Evolutionary conservation across 2,888 invertebrate species (phyloP), one percentile per base, ranked within the genome.

Genomic region (Odontothrips loti): DNA sequence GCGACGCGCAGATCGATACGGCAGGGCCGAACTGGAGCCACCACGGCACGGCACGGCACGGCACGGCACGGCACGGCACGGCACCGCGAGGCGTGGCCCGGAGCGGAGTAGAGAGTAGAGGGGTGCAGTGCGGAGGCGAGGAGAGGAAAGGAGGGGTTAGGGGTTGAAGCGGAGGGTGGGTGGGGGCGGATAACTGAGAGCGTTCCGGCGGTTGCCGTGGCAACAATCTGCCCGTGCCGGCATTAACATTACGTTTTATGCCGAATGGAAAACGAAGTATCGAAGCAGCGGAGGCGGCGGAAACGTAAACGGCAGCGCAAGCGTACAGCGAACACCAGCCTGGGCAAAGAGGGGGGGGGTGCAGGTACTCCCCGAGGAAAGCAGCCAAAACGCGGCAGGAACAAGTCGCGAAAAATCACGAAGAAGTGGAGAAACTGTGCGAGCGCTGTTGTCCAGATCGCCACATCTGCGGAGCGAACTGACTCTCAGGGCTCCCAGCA

Each of bases 1-100:
- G 80, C 80, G 78, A 47, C 80, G 80, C 80, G 43, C 43, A 27
- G 51, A 51, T 79, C 81, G 80, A 80, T 27, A 23, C 27, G 17
- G 17, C 27, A 43, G 80, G 81, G 75, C 43, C 47, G 2, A 86
- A 85, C 86, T 86, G 85, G 84, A 85, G 84, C 84, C 84, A 83
- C 68, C 8, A 23, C n/a, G 68, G 20, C n/a, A 23, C 6, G 23
- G 68, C 9, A 23, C 23, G 68, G 23, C 11, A 23, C 68, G 63
- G 9, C 20, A 1, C 63, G 63, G 20, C 1, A 9, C 58, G 58
- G 63, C 9, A 8, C 63, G n/a, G 63, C 20, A n/a, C n/a, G n/a
- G 63, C 20, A 63, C 23, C 2, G 23, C 8, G 23, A 68, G 58
- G 58, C 15, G 58, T 58, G 15, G 51, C 20, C 20, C 20, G 6